Percentiles rank a stretch among this genome's conserved stretches.
Evolutionary conservation across 92 coral and sea anemone genomes (phyloP).

Genomic region (Epizoanthus rinbou): DNA sequence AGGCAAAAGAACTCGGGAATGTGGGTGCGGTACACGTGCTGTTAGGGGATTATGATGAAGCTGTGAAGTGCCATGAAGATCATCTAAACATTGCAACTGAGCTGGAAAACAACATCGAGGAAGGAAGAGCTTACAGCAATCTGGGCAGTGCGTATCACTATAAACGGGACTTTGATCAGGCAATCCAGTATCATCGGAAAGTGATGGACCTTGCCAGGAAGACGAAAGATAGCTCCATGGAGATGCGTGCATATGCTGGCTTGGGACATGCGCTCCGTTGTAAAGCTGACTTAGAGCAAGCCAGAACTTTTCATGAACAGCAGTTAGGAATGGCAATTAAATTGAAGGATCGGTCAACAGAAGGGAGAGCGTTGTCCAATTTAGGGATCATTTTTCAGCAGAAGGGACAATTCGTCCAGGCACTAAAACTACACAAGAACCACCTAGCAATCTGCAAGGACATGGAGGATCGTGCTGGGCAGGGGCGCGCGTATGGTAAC

Average conservation of each 20-base stretch:
- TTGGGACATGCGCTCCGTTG: slow-evolving; percentile 92
- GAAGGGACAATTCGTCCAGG: slow-evolving; percentile 82
- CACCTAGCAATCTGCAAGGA: slow-evolving; percentile 97
- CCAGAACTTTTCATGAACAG: slow-evolving; percentile 80
- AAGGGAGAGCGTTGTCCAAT: slow-evolving; percentile 94
- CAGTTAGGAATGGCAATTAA: slow-evolving; percentile 89
- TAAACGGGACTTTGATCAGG: slow-evolving; percentile 85
- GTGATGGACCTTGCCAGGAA: slow-evolving; percentile 84
- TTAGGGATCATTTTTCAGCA: slow-evolving; percentile 95
- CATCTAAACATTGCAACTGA: slow-evolving; percentile 84
- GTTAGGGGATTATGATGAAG: slow-evolving; percentile 78
- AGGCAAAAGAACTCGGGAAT: slow-evolving; percentile 91
- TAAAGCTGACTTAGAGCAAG: slow-evolving; percentile 80
- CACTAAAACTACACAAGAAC: slow-evolving; percentile 87
- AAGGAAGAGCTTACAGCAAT: slow-evolving; percentile 91
- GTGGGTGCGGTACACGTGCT: slow-evolving; percentile 96
- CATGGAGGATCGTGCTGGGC: slow-evolving; percentile 95
- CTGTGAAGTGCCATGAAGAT: slow-evolving; percentile 83
- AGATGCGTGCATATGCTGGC: slow-evolving; percentile 95
- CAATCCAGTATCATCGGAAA: slow-evolving; percentile 71
- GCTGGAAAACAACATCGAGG: slow-evolving; percentile 77
- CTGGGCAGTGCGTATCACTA: slow-evolving; percentile 93
- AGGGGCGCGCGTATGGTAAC: slow-evolving; percentile 99
- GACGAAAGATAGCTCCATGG: slow-evolving; percentile 82
- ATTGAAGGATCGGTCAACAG: slow-evolving; percentile 87